Evolutionary conservation across 1,140 invertebrate species (phyloP).

Genomic region (Battus philenor): DNA sequence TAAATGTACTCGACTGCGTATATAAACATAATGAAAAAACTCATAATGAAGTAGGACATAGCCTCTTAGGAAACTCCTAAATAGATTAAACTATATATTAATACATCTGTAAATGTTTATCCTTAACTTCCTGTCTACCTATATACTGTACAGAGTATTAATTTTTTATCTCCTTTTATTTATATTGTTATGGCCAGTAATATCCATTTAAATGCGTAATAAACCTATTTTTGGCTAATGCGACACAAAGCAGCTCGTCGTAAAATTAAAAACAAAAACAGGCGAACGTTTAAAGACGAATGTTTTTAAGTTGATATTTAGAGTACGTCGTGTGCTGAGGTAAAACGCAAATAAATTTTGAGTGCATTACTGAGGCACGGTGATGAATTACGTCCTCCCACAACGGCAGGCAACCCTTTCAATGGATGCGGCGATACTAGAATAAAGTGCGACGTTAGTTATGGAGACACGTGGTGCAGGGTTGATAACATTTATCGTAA

Average conservation of each 20-base stretch:
- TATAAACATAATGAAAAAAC: too few relatives aligned
- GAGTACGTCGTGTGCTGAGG: constrained; percentile 34
- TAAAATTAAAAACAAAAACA: constrained; percentile 46
- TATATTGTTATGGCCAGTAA: neutral
- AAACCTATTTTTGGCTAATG: constrained; percentile 38
- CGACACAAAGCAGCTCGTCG: constrained; percentile 24
- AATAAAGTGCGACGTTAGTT: constrained; percentile 6
- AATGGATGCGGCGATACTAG: constrained; percentile 13
- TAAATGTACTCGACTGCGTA: too few relatives aligned
- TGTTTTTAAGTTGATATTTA: constrained; percentile 44
- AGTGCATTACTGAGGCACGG: constrained; percentile 50
- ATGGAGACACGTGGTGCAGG: neutral
- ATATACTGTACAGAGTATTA: too few relatives aligned
- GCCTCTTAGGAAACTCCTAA: too few relatives aligned
- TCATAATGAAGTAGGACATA: too few relatives aligned
- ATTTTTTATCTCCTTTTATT: too few relatives aligned
- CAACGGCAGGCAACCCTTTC: constrained; percentile 37
- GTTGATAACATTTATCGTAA: neutral
- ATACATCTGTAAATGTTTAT: too few relatives aligned
- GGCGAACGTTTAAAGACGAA: constrained; percentile 35
- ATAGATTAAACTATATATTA: too few relatives aligned
- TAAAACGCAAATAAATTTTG: constrained; percentile 68
- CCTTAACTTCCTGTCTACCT: too few relatives aligned
- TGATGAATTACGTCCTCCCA: constrained; percentile 63
- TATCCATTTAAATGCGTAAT: constrained; percentile 17